A percentile compares a stretch with the other conserved stretches of the same genome.
Evolutionary conservation across 2,797 vertebrate genomes (phyloP).

Genomic region (Amblyraja radiata): DNA sequence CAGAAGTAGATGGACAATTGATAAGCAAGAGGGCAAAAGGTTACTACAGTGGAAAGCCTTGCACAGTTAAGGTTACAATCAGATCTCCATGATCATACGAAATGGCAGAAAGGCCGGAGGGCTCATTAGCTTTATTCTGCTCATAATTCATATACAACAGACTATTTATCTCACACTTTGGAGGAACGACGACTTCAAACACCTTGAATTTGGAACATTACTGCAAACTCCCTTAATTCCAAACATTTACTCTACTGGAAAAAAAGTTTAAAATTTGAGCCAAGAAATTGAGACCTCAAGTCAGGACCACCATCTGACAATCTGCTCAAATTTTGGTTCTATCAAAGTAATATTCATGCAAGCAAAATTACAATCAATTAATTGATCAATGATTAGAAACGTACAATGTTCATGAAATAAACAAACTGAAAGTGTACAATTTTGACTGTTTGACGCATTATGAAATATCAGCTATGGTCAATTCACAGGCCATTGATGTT

Average conservation of each 20-base stretch:
- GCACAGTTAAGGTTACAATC: no score
- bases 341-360: background rate
- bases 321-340: background rate
- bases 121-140: no score
- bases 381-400: background rate
- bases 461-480: background rate
- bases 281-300: background rate
- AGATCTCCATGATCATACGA: no score
- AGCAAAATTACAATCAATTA: background rate
- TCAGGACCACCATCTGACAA: background rate
- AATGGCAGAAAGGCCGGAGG: no score
- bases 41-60: no score
- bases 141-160: background rate
- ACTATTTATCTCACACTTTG: background rate
- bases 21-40: no score
- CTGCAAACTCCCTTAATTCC: background rate
- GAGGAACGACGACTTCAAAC: background rate
- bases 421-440: background rate
- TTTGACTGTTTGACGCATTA: background rate
- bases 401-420: background rate
- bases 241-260: background rate
- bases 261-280: background rate
- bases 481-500: no score
- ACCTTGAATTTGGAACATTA: slow-evolving; percentile 1
- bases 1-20: no score